Base-by-base conservation (phyloP, 2,888 invertebrate species). In the Callimorpha dominula region DNA sequence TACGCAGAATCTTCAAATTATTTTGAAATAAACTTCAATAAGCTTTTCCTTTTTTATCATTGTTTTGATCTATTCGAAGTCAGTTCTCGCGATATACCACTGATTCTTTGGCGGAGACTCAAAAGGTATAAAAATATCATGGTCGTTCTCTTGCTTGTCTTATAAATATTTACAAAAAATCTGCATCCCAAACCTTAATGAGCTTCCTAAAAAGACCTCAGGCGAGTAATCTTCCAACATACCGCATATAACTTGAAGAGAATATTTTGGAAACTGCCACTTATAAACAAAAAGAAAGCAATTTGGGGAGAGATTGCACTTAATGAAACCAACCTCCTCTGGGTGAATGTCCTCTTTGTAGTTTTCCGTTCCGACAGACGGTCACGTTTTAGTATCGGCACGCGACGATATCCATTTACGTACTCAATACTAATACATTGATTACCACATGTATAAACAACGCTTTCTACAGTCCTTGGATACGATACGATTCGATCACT, bases 271-370 rank as follows among this genome's bases (percentile, higher is more conserved):
- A 68, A 77, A 78, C 70, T 67, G 43, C 52, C 57, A 67, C 63
- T 76, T 80, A 70, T 70, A 43, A 49, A 31, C 14, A 72, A 81
- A 31, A 31, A n/a, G 80, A 82, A 82, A 69, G 74, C 72, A 78
- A 81, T 83, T 83, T 78, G 66, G 74, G 74, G 68, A 65, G 42
- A 74, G 81, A 81, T 78, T 81, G 79, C 78, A 77, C 49, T 72
- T 81, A 81, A 81, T 80, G 78, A 76, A 70, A 76, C 71, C 73
- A 57, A 68, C 68, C 43, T 62, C 42, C 40, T 60, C 69, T 67
- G 83, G 85, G 86, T 87, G 83, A 87, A 86, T 76, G 86, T 79
- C 77, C 68, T 81, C 76, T 65, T 72, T 82, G 87, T 84, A 87
- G 78, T 86, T 87, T 86, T 87, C 85, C 85, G 81, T 81, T 77